Evolutionary conservation across 64 coral and sea anemone species (phyloP).

Genomic region (Montipora cactus): DNA sequence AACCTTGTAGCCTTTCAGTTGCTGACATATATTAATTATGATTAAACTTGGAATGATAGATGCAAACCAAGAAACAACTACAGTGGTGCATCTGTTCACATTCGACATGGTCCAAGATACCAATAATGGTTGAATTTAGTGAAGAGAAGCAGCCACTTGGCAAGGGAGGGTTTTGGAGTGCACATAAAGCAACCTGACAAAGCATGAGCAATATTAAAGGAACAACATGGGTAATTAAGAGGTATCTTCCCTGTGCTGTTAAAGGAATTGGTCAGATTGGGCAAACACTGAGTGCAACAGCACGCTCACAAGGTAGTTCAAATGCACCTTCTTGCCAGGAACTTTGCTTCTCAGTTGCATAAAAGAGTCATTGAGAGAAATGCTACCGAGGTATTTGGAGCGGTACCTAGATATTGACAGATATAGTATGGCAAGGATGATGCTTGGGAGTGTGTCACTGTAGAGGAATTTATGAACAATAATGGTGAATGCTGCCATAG

Average conservation of each 20-base stretch:
- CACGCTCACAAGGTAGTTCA: conserved; percentile 72
- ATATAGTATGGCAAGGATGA: conserved; percentile 55
- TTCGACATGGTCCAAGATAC: conserved; percentile 74
- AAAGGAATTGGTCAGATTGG: conserved; percentile 43
- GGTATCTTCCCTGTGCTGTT: conserved; percentile 46
- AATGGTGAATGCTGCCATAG: conserved; percentile 27
- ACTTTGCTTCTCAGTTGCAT: conserved; percentile 74
- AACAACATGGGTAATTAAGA: conserved; percentile 72
- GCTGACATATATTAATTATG: conserved; percentile 27
- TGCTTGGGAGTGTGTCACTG: conserved; percentile 64
- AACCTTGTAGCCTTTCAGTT: conserved; percentile 57
- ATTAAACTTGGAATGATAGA: conserved; percentile 70
- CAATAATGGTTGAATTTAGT: conserved; percentile 47
- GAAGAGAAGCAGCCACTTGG: conserved; percentile 44
- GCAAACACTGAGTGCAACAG: conserved; percentile 28
- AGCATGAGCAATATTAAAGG: conserved; percentile 53
- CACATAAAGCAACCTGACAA: conserved; percentile 44
- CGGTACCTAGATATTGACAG: conserved; percentile 65
- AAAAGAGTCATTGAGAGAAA: conserved; percentile 49
- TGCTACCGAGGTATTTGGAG: conserved; percentile 62
- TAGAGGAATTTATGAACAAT: conserved; percentile 82
- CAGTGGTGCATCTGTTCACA: conserved; percentile 50
- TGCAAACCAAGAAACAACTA: conserved; percentile 21
- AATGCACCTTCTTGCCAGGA: conserved; percentile 67
- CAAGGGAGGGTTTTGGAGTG: conserved; percentile 51